phyloP scores from a whole-genome alignment of 2,888 invertebrate genomes.

The Cerastis leucographa region DNA sequence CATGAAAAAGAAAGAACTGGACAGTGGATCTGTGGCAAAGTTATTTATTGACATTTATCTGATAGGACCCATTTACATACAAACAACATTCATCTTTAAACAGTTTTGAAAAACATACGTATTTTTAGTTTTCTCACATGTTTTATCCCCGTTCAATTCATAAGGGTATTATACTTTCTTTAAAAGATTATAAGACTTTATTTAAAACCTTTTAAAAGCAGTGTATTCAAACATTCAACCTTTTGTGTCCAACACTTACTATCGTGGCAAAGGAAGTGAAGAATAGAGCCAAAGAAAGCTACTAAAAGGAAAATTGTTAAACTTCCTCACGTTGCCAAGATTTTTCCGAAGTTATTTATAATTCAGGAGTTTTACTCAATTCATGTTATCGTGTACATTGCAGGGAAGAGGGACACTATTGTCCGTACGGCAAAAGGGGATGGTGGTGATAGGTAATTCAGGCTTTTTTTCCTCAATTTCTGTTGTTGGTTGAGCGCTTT shows the following conservation, averaged over 20 bases:
- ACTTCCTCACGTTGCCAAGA: slow-evolving; percentile 41
- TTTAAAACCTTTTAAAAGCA: slow-evolving; percentile 36
- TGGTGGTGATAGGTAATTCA: slow-evolving; percentile 70
- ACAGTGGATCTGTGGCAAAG: background rate
- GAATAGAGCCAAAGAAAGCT: slow-evolving; percentile 36
- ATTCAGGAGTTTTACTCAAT: slow-evolving; percentile 53
- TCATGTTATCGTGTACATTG: slow-evolving; percentile 67
- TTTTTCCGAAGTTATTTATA: slow-evolving; percentile 44
- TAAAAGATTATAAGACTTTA: background rate
- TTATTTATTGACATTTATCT: background rate
- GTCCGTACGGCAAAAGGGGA: slow-evolving; percentile 80
- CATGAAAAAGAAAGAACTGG: background rate
- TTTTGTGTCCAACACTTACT: slow-evolving; percentile 38
- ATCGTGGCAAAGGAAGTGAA: slow-evolving; percentile 39
- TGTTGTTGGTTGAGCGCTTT: slow-evolving; percentile 49
- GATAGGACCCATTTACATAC: background rate
- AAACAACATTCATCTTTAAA: background rate
- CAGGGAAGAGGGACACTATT: slow-evolving; percentile 79
- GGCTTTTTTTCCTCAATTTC: slow-evolving; percentile 49
- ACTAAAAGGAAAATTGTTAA: slow-evolving; percentile 40
- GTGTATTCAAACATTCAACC: slow-evolving; percentile 28
- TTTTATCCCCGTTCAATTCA: background rate
- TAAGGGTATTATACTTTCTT: background rate
- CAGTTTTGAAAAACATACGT: background rate
- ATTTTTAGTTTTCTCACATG: background rate